phyloP scores from a whole-genome alignment of 2,888 invertebrate species.

The Aspidiotus destructor region DNA sequence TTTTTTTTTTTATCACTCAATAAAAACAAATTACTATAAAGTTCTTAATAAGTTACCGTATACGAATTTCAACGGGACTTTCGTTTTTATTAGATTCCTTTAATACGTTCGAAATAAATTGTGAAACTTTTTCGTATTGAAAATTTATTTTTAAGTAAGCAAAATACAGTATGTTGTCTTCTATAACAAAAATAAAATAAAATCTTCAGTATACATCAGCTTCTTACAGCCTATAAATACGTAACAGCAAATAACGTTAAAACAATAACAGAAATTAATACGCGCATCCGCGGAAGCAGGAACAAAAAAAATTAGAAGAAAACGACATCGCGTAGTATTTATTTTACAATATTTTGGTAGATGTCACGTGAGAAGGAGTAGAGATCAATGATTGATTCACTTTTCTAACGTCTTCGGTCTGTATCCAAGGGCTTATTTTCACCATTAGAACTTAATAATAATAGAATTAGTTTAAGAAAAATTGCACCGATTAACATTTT shows the following conservation, averaged over 20 bases:
- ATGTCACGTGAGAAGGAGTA: too few species aligned
- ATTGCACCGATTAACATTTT: too few species aligned
- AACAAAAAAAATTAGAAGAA: background rate
- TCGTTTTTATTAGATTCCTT: background rate
- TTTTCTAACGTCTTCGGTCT: too few species aligned
- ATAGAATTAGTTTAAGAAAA: too few species aligned
- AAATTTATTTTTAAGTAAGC: conserved; percentile 2
- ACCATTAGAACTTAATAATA: too few species aligned
- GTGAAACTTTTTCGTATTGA: background rate
- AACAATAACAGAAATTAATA: background rate
- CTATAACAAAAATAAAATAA: background rate
- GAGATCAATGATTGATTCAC: too few species aligned
- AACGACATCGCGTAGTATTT: too few species aligned
- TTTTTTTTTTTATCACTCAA: conserved; percentile 25
- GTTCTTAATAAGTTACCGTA: conserved; percentile 16
- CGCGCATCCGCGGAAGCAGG: background rate
- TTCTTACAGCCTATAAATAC: background rate
- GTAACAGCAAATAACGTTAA: background rate
- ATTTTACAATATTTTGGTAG: too few species aligned
- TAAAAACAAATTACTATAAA: conserved; percentile 27
- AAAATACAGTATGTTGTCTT: background rate
- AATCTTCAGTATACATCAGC: background rate
- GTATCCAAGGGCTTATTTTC: too few species aligned
- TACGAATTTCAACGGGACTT: background rate
- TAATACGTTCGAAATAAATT: background rate